A percentile compares a stretch with the other conserved stretches of the same genome.
phyloP scores from a whole-genome alignment of 1,140 invertebrate genomes.

The Drosophila punjabiensis region DNA sequence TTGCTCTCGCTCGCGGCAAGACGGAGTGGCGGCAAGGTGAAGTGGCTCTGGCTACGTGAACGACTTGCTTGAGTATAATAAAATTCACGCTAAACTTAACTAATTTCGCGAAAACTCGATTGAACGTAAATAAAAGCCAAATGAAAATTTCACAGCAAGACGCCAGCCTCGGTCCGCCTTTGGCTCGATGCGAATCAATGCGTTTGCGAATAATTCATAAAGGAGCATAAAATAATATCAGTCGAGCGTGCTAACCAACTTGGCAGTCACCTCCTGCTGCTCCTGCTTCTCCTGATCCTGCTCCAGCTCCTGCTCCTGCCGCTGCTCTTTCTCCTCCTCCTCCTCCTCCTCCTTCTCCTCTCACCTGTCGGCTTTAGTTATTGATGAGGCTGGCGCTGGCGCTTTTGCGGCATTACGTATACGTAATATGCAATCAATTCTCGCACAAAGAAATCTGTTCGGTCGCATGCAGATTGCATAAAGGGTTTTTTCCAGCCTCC shows the following conservation, averaged over 20 bases:
- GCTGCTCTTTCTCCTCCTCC: background rate
- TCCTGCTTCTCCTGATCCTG: background rate
- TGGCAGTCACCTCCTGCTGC: slow-evolving; percentile 13
- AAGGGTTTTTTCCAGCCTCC: slow-evolving; percentile 30
- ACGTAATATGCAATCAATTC: slow-evolving; percentile 53
- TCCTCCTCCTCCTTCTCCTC: background rate
- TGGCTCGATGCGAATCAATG: slow-evolving; percentile 50
- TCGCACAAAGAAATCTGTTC: slow-evolving; percentile 42
- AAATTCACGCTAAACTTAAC: slow-evolving; percentile 66
- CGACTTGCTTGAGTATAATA: slow-evolving; percentile 33
- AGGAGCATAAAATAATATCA: slow-evolving; percentile 57
- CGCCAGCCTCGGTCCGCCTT: slow-evolving; percentile 22
- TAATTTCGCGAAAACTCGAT: slow-evolving; percentile 68
- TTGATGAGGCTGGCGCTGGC: slow-evolving; percentile 35
- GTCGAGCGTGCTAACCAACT: slow-evolving; percentile 58
- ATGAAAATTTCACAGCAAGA: slow-evolving; percentile 61
- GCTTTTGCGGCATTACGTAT: slow-evolving; percentile 46
- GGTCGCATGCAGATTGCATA: slow-evolving; percentile 40
- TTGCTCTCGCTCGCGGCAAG: slow-evolving; percentile 23
- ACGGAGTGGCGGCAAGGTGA: background rate
- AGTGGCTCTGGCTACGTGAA: slow-evolving; percentile 7
- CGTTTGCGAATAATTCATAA: slow-evolving; percentile 61
- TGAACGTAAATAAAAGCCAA: slow-evolving; percentile 65
- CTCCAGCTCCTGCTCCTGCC: background rate
- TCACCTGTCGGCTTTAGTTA: slow-evolving; percentile 41